phyloP scores from a whole-genome alignment of 1,140 invertebrate genomes.

The Camponotus floridanus region DNA sequence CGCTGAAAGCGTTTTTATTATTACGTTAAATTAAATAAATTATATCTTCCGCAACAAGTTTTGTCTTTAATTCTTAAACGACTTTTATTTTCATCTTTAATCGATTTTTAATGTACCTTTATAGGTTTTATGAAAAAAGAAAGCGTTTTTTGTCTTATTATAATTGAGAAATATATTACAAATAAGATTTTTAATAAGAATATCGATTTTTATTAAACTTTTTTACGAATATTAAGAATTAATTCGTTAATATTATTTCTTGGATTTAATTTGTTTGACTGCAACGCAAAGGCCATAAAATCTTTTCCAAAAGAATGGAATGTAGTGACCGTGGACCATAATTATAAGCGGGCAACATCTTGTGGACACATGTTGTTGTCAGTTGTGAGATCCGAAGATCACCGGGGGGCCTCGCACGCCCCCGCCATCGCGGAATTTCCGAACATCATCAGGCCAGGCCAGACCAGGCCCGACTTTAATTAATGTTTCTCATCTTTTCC shows the following conservation, averaged over 20 bases:
- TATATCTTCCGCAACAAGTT: background rate
- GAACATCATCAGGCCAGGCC: conserved; percentile 73
- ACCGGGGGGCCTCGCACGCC: conserved; percentile 66
- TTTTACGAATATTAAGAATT: background rate
- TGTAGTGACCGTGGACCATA: conserved; percentile 18
- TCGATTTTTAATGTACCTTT: background rate
- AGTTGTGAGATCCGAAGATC: conserved; percentile 72
- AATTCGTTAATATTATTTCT: background rate
- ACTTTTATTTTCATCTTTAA: background rate
- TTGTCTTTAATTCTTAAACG: background rate
- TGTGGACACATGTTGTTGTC: conserved; percentile 77
- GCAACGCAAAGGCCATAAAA: background rate
- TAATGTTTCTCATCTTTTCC: conserved; percentile 79
- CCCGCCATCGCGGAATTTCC: conserved; percentile 70
- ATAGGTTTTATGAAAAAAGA: background rate
- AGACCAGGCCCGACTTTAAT: conserved; percentile 71
- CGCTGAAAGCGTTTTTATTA: background rate
- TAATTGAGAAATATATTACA: background rate
- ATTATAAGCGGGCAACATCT: conserved; percentile 67
- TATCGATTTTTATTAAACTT: background rate
- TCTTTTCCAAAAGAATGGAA: conserved; percentile 4
- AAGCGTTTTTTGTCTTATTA: background rate
- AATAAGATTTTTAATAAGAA: background rate
- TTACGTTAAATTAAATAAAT: background rate
- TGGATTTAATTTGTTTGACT: conserved; percentile 2